Conservation (phyloP, 2,888 invertebrate species). For the Vanessa cardui region DNA sequence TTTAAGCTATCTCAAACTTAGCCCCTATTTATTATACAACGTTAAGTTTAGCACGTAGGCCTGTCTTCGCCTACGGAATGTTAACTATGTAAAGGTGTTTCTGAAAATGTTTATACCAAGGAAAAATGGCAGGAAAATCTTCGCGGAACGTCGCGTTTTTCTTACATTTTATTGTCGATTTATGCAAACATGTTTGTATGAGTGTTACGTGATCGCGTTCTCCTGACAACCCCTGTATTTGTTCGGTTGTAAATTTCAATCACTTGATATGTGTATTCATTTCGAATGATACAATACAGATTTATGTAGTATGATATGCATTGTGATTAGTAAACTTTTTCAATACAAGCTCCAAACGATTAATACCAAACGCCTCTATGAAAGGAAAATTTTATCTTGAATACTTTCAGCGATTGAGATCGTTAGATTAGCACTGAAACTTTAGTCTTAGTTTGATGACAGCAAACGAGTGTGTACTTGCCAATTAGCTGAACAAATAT, state of each 20-base stretch:
- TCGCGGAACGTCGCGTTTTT: slow-evolving; percentile 54
- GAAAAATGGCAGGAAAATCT: slow-evolving; percentile 57
- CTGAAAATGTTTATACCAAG: slow-evolving; percentile 67
- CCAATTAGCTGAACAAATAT: slow-evolving; percentile 40
- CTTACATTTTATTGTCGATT: slow-evolving; percentile 65
- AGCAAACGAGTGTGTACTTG: slow-evolving; percentile 27
- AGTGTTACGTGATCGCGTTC: slow-evolving; percentile 53
- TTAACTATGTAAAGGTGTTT: slow-evolving; percentile 73
- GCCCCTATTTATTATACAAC: slow-evolving; percentile 67
- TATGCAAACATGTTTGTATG: slow-evolving; percentile 62
- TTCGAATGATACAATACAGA: neutral
- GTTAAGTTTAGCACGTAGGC: slow-evolving; percentile 80
- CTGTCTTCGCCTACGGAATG: slow-evolving; percentile 65
- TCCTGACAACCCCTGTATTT: slow-evolving; percentile 31
- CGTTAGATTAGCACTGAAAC: slow-evolving; percentile 13
- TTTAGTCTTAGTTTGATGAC: slow-evolving; percentile 20
- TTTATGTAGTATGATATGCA: too few species aligned
- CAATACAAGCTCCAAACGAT: neutral
- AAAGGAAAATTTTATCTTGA: slow-evolving; percentile 1
- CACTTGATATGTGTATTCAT: slow-evolving; percentile 11
- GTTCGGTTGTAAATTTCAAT: slow-evolving; percentile 37
- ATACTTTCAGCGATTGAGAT: slow-evolving; percentile 18
- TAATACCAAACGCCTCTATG: neutral
- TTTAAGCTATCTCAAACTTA: slow-evolving; percentile 43
- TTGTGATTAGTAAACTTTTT: neutral